A percentile compares a stretch with the other conserved stretches of the same genome.
Evolutionary conservation across 1,140 invertebrate species (phyloP).

Genomic region (Brachionus paranguensis): DNA sequence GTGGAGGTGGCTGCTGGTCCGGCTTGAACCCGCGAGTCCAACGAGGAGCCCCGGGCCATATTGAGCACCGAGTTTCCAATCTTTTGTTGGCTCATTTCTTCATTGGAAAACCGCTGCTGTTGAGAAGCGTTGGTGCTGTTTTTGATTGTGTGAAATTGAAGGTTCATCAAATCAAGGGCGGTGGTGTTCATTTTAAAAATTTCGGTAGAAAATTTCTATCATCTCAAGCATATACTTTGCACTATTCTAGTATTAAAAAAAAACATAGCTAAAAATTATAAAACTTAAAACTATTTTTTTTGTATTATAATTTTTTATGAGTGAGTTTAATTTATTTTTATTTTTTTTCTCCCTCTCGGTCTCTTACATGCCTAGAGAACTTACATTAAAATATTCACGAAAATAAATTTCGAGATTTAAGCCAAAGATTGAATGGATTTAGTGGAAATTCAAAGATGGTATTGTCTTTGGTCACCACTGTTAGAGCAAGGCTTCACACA

Average conservation of each 20-base stretch:
- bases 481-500: no score
- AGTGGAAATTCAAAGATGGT: neutral
- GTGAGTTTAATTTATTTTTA: conserved; percentile 28
- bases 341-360: neutral
- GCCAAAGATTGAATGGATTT: neutral
- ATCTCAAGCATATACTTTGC: neutral
- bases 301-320: conserved; percentile 34
- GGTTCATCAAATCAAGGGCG: neutral
- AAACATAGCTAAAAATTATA: neutral
- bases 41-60: neutral
- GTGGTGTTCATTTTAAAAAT: conserved; percentile 20
- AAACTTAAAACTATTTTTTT: conserved; percentile 8
- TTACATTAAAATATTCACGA: neutral
- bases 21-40: neutral
- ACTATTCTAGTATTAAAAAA: neutral
- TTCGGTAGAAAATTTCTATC: neutral
- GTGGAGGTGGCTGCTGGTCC: conserved; percentile 2
- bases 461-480: no score
- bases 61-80: neutral
- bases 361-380: neutral
- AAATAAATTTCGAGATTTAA: neutral
- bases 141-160: conserved; percentile 12
- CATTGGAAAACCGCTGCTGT: neutral
- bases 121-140: neutral
- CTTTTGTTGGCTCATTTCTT: neutral